phyloP scores from a whole-genome alignment of 2,113 vertebrate genomes.

The Paedocypris sp. region DNA sequence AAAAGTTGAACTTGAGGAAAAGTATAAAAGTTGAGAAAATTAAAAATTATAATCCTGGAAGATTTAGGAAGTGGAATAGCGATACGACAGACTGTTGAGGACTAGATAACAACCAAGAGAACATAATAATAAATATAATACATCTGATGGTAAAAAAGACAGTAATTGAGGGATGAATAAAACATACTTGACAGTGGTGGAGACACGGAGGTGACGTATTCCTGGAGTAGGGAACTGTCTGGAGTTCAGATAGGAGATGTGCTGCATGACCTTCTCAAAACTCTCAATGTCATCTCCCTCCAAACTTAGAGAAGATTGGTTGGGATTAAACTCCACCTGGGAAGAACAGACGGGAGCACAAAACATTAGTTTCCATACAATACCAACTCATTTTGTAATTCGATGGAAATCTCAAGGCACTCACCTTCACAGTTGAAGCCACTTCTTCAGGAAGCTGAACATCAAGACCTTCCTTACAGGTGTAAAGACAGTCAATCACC shows the following conservation, averaged over 20 bases:
- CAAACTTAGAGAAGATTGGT: slow-evolving; percentile 71
- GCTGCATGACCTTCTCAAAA: slow-evolving; percentile 88
- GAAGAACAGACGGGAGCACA: neutral
- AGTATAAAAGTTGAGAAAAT: too few relatives aligned
- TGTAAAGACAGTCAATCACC: slow-evolving; percentile 94
- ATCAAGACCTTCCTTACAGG: slow-evolving; percentile 93
- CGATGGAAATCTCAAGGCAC: neutral
- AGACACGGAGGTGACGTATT: slow-evolving; percentile 79
- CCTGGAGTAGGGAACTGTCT: slow-evolving; percentile 94
- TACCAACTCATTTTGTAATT: too few relatives aligned
- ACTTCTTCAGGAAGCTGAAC: slow-evolving; percentile 71
- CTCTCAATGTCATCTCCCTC: slow-evolving; percentile 79
- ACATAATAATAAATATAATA: too few relatives aligned
- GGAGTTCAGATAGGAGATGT: slow-evolving; percentile 84
- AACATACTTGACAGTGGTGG: slow-evolving; percentile 72
- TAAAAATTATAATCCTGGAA: too few relatives aligned
- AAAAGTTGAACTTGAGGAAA: too few relatives aligned
- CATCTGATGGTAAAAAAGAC: too few relatives aligned
- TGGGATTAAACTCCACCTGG: slow-evolving; percentile 81
- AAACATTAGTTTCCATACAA: neutral
- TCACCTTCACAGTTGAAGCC: slow-evolving; percentile 77
- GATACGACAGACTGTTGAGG: too few relatives aligned
- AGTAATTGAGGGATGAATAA: neutral
- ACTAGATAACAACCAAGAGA: too few relatives aligned
- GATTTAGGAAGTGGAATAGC: too few relatives aligned